A percentile compares a stretch with the other conserved stretches of the same genome.
Evolutionary conservation across 2,888 invertebrate species (phyloP).

Genomic region (Saturnia japonica): DNA sequence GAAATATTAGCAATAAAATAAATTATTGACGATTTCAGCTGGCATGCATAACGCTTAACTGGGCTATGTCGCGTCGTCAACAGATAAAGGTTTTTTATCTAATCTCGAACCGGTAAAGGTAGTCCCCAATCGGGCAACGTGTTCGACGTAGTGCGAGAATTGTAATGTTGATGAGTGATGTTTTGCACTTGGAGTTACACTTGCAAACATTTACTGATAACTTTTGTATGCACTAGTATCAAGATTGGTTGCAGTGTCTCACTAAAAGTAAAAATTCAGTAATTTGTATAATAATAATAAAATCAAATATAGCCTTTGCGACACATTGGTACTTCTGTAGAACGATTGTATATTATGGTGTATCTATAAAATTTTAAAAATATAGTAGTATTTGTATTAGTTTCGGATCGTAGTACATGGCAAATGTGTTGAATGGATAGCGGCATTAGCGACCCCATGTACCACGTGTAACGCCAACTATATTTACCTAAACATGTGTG

Average conservation of each 20-base stretch:
- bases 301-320: background rate
- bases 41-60: constrained; percentile 43
- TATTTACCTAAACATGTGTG: no score
- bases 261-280: background rate
- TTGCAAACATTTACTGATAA: constrained; percentile 2
- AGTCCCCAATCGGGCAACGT: constrained; percentile 49
- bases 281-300: background rate
- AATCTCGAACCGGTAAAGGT: constrained; percentile 48
- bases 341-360: no score
- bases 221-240: constrained; percentile 2
- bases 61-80: constrained; percentile 59
- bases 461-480: no score
- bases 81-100: constrained; percentile 56
- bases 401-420: no score
- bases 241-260: background rate
- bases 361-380: no score
- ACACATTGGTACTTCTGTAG: background rate
- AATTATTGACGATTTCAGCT: constrained; percentile 34
- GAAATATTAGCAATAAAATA: constrained; percentile 28
- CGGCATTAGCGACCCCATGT: no score
- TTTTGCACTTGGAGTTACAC: background rate
- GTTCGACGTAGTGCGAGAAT: constrained; percentile 36
- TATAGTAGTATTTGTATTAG: no score
- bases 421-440: no score
- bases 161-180: background rate